Evolutionary conservation across 2,888 invertebrate species (phyloP).

Genomic region (Argyresthia goedartella): DNA sequence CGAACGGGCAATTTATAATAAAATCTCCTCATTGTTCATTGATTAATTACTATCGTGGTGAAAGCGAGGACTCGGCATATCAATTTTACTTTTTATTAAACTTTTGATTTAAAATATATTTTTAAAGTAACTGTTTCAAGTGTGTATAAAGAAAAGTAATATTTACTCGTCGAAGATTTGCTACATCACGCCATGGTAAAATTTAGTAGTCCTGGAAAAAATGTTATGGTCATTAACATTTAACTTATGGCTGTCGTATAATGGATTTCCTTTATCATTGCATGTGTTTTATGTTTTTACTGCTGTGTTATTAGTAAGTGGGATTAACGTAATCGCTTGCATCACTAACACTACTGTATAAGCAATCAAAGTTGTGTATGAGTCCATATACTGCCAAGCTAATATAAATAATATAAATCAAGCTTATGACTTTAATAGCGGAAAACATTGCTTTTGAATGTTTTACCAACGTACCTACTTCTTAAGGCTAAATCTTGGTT

Average conservation of each 20-base stretch:
- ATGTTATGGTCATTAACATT: background rate
- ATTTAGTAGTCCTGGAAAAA: background rate
- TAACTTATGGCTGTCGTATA: background rate
- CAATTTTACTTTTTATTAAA: too few species aligned
- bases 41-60: background rate
- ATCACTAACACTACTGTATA: background rate
- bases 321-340: slow-evolving; percentile 3
- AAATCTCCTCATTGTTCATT: background rate
- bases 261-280: background rate
- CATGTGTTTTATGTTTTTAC: background rate
- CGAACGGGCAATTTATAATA: background rate
- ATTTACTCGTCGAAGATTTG: background rate
- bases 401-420: too few species aligned
- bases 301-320: background rate
- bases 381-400: too few species aligned
- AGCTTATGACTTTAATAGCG: too few species aligned
- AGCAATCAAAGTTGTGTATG: too few species aligned
- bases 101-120: too few species aligned
- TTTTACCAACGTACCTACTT: too few species aligned
- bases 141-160: background rate
- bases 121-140: too few species aligned
- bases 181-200: background rate
- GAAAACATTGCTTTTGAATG: too few species aligned
- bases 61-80: background rate
- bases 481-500: too few species aligned